Evolutionary conservation across 1,140 invertebrate species (phyloP), one percentile per base, ranked within the genome.

Genomic region (Cydia amplana): DNA sequence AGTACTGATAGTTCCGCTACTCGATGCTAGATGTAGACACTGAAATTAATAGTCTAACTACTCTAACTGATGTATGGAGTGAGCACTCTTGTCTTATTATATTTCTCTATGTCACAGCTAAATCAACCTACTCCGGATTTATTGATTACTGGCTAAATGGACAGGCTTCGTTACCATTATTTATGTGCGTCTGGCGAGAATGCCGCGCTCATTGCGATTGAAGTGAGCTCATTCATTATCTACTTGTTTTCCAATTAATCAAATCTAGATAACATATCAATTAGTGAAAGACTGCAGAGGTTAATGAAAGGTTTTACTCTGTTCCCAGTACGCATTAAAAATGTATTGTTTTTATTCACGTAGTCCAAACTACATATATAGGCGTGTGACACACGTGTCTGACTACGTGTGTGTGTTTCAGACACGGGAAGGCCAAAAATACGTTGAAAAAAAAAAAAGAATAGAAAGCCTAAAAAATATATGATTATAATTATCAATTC

Each of bases 131-230:
- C 65, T 70, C 16, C 32, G 18, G 36, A 10, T 18, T 36, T 36
- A 40, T 18, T 36, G 65, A 70, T 70, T 18, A 70, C 64, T 16
- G 23, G 36, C 32, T 10, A 40, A 70, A 70, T 9, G 65, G 28
- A 70, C 65, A n/a, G 65, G 28, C 65, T 36, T 70, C 43, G 65
- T 70, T 36, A 10, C 32, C 65, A 40, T 70, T 70, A 70, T 43
- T 70, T 70, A 70, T 70, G 65, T 16, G 28, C 32, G 65, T 10
- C 65, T 36, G 65, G 9, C 20, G 55, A 60, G 20, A 20, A 60
- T 23, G 55, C 55, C 55, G 4, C 51, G 51, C 16, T 60, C 7
- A 60, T 60, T 23, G 55, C 55, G 55, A 23, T 60, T 20, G 55
- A 60, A 60, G 55, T 60, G 51, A 55, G 55, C 55, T 60, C 55